These are phyloP conservation scores for Pachyramphus minor DNA, from an alignment of 2,113 vertebrate species.

Conservation along the genomic window DNA sequence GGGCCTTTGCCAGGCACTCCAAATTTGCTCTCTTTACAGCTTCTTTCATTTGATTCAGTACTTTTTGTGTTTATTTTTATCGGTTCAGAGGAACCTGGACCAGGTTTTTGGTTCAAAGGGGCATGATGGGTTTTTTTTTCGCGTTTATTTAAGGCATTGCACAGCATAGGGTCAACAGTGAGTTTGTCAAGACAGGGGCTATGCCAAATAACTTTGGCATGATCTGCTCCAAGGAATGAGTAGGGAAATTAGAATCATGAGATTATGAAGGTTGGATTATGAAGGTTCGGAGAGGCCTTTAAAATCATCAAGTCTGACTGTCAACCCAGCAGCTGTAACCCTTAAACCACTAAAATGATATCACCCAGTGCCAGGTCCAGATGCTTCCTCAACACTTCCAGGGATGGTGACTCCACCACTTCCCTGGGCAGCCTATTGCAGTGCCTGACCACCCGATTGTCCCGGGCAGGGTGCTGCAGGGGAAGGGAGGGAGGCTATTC, in stretches of 20 bases:
- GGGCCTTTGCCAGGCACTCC: background rate
- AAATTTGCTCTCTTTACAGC: background rate
- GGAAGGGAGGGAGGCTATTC: too few relatives aligned
- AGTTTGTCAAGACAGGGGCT: background rate
- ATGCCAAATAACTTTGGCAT: background rate
- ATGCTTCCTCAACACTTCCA: background rate
- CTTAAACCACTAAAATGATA: background rate
- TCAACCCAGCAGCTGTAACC: background rate
- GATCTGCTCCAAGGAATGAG: background rate
- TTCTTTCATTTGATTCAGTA: background rate
- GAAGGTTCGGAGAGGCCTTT: background rate
- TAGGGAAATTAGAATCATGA: background rate
- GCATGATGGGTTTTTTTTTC: background rate
- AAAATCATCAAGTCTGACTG: background rate
- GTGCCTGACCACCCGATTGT: background rate
- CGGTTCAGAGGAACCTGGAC: background rate
- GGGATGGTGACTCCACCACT: background rate
- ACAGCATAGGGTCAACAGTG: background rate
- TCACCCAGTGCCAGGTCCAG: background rate
- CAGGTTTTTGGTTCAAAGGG: background rate
- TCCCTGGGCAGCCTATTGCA: background rate
- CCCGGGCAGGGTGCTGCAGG: background rate
- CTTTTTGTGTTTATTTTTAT: background rate
- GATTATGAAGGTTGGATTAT: background rate
- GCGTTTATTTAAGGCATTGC: background rate